phyloP scores from a whole-genome alignment of 2,113 vertebrate genomes.

The Lepisosteus osseus region DNA sequence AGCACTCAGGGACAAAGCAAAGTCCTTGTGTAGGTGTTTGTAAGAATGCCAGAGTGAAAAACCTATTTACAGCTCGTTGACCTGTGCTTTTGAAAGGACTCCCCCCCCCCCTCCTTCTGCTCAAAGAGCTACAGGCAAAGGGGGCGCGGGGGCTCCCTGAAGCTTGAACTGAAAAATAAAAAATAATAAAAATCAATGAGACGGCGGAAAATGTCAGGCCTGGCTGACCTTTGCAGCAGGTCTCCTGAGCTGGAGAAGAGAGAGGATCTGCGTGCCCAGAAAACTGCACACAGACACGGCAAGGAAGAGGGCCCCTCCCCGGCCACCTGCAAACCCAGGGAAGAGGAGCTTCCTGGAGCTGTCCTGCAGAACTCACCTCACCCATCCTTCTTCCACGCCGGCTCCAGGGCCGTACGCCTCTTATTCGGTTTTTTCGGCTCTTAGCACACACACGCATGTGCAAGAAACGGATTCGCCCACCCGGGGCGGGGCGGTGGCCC shows the following conservation, averaged over 20 bases:
- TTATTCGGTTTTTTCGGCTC: too few species aligned
- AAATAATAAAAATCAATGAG: conserved; percentile 53
- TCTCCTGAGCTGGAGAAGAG: conserved; percentile 43
- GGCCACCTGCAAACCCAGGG: not conserved
- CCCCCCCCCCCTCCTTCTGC: conserved; percentile 39
- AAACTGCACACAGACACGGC: not conserved
- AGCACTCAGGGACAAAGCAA: not conserved
- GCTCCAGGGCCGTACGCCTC: too few species aligned
- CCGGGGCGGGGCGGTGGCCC: too few species aligned
- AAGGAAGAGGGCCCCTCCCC: not conserved
- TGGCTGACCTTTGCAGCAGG: conserved; percentile 58
- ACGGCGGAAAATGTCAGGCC: conserved; percentile 64
- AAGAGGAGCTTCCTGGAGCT: not conserved
- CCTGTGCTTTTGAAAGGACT: conserved; percentile 44
- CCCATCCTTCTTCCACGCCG: too few species aligned
- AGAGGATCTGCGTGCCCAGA: conserved; percentile 20
- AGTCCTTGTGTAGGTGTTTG: not conserved
- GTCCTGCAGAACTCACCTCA: too few species aligned
- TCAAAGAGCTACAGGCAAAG: conserved; percentile 53
- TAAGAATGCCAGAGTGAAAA: conserved; percentile 38
- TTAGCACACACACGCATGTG: too few species aligned
- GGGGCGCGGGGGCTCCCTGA: conserved; percentile 26
- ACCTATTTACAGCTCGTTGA: conserved; percentile 64
- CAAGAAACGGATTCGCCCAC: too few species aligned
- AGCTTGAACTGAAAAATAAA: conserved; percentile 48